These are phyloP conservation scores for cattle (Bos taurus) DNA, from an alignment of 2,113 vertebrate genomes.

Conservation along the genomic window DNA sequence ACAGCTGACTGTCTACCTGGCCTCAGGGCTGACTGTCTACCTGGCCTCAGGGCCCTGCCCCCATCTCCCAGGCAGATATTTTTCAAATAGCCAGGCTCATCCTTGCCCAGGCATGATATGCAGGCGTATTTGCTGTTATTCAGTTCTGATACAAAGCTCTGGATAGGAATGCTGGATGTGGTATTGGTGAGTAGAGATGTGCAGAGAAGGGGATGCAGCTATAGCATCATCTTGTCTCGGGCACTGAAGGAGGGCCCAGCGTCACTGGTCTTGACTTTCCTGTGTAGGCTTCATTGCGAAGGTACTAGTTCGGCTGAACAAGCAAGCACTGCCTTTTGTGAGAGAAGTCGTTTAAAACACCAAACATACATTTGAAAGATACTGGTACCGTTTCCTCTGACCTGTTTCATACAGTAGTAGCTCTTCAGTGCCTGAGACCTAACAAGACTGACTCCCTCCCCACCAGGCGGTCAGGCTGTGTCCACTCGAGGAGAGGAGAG, in stretches of 20 bases:
- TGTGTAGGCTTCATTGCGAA: neutral
- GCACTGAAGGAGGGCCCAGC: neutral
- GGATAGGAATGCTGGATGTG: neutral
- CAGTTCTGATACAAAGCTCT: neutral
- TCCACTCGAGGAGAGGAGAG: neutral
- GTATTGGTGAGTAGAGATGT: neutral
- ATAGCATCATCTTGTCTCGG: neutral
- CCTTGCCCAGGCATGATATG: neutral
- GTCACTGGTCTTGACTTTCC: neutral
- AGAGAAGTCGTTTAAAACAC: constrained; percentile 12
- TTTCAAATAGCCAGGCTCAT: neutral
- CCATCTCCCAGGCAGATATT: neutral
- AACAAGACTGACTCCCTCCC: neutral
- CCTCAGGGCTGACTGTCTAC: neutral
- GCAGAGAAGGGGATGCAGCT: neutral
- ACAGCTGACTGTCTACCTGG: neutral
- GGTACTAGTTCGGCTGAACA: constrained; percentile 38
- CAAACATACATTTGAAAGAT: neutral
- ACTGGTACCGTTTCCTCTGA: constrained; percentile 15
- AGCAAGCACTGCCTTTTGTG: neutral
- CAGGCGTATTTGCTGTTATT: neutral
- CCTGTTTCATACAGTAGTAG: constrained; percentile 11
- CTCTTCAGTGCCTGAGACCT: neutral
- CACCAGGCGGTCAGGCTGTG: neutral
- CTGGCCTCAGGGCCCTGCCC: neutral